Evolutionary conservation across 2,113 vertebrate genomes (phyloP), one percentile per base, ranked within the genome.

Genomic region (Elephas maximus): DNA sequence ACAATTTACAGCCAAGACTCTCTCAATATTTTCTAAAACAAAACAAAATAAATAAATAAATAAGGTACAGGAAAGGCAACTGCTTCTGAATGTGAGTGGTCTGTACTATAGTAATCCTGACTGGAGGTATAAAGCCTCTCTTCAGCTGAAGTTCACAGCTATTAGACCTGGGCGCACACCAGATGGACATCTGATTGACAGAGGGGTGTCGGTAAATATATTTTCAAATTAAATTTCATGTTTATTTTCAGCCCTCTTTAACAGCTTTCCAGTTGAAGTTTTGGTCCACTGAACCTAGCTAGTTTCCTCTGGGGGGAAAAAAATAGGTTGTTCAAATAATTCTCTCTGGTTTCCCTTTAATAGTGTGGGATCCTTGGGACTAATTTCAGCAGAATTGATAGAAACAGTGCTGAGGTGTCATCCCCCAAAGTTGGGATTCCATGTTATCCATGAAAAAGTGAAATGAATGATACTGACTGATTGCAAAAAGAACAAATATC

Each of bases 171-270:
- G 81, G 81, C 69, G 11, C n/a, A 60, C 0, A 10, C 63, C 90
- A 84, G 69, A 88, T 53, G 51, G 90, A 77, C 48, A 45, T 95
- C 90, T 97, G 91, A 97, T 83, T 88, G 93, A 91, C 92, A 94
- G 95, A 95, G 65, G 82, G 74, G 60, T 77, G 30, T 90, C 8
- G 0, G 90, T 45, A 94, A 98, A 95, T 89, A 67, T 89, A 71
- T 93, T 97, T 97, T 85, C 90, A 96, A 94, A 98, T 97, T 95
- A 95, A 93, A 97, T 97, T 95, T 92, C 67, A 53, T 98, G 94
- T 98, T 97, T 95, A 91, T 95, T 96, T 95, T 97, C 88, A 92
- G 73, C 71, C 67, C 80, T 97, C 37, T 88, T 95, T 91, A 91
- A 83, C 79, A 93, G 78, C 93, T 94, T 93, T 97, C 69, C 69